Base-by-base conservation (phyloP, 2,888 invertebrate species). In the Mesopsocus fuscifrons region DNA sequence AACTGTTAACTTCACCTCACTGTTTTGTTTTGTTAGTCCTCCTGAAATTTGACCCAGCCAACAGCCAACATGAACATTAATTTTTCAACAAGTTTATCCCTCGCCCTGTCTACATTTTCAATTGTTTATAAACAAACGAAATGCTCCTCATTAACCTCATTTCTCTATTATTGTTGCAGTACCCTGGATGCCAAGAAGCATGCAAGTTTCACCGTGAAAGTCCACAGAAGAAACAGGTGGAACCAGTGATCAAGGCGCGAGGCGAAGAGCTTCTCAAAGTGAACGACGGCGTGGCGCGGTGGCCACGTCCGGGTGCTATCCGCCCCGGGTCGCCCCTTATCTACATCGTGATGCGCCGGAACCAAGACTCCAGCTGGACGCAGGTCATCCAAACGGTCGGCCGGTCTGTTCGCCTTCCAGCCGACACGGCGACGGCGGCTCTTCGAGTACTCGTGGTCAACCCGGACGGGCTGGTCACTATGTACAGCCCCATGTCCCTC, bases 161-260 rank as follows among this genome's bases (percentile, higher is more conserved):
- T n/a, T n/a, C n/a, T n/a, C n/a, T n/a, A n/a, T n/a, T n/a, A n/a
- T 55, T 52, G 49, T 67, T 65, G 44, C 70, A 77, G 77, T 74
- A 74, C 56, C 72, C 74, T 42, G 77, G 77, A 41, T 77, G 77
- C 58, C 74, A 74, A 59, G 72, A 74, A 51, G 76, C 77, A 21
- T 77, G 77, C 57, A 68, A 72, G 51, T 77, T 77, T 55, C 76
- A 76, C 57, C 66, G 68, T 38, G 73, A 73, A 59, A 67, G 71
- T 33, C 59, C 59, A 15, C 63, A 68, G 47, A 65, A 68, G 15
- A 70, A 72, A 47, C 75, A 74, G 55, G 71, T 71, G 23, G 74
- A 75, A 55, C 75, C 77, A 31, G 76, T 76, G 49, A 74, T 76
- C 50, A 74, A 74, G 57, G 75, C 75, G 23, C 72, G 75, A 53